These are phyloP conservation scores for Sterrhoptilus dennistouni DNA, from an alignment of 2,113 vertebrate species.

Conservation along the genomic window DNA sequence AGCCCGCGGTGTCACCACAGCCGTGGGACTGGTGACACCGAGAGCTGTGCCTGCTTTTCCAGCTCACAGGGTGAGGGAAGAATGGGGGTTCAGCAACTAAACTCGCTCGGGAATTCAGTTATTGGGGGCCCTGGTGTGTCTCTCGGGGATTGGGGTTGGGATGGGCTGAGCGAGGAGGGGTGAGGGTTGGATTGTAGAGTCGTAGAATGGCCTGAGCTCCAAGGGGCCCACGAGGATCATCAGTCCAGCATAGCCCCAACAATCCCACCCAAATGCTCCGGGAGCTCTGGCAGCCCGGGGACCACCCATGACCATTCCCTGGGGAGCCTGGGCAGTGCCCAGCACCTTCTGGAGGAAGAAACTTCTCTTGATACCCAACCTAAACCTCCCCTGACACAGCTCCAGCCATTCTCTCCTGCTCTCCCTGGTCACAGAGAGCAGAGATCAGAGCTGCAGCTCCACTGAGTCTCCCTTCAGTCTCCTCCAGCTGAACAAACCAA, in stretches of 20 bases:
- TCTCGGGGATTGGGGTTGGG: accelerated
- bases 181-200: too few species aligned
- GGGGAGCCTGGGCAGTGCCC: neutral
- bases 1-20: neutral
- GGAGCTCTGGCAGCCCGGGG: neutral
- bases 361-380: accelerated
- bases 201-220: neutral
- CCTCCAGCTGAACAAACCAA: neutral
- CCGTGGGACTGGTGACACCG: neutral
- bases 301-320: accelerated
- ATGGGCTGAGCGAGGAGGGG: neutral
- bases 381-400: too few species aligned
- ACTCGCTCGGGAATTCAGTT: neutral
- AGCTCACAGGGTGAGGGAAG: neutral
- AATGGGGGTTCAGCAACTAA: neutral
- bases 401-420: neutral
- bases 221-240: neutral
- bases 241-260: neutral
- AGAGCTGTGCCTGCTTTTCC: neutral
- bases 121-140: accelerated
- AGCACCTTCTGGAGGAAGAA: neutral
- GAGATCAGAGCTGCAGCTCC: neutral
- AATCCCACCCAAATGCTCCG: neutral
- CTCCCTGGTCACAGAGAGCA: neutral
- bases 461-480: neutral